These are phyloP conservation scores for Anas platyrhynchos DNA, from an alignment of 2,113 vertebrate species.

Conservation along the genomic window DNA sequence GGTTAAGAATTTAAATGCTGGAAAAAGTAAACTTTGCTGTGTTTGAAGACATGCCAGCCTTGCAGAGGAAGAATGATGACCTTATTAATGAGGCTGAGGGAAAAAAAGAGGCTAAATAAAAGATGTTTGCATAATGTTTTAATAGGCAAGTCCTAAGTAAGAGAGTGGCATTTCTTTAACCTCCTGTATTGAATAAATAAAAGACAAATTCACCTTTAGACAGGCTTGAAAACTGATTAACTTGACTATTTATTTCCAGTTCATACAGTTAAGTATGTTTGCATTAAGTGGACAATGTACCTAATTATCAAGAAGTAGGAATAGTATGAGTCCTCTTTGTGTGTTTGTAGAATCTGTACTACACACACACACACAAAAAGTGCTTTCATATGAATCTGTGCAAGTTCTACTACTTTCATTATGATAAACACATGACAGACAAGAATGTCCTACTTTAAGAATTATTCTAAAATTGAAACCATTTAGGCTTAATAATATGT, in stretches of 20 bases:
- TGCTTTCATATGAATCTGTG: rapidly evolving
- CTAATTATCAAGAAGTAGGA: background rate
- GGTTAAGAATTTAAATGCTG: background rate
- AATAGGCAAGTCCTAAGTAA: background rate
- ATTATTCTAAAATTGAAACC: background rate
- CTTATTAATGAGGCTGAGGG: background rate
- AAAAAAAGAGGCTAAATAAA: background rate
- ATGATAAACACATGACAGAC: background rate
- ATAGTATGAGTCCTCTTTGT: background rate
- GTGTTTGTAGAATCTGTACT: background rate
- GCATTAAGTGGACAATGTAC: background rate
- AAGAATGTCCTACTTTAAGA: background rate
- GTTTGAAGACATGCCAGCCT: background rate
- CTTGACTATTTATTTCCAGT: conserved; percentile 18
- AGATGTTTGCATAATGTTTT: conserved; percentile 21
- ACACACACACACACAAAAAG: background rate
- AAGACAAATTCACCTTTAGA: background rate
- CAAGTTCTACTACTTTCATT: background rate
- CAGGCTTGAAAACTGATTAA: conserved; percentile 12
- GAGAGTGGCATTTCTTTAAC: background rate
- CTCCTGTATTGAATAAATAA: background rate
- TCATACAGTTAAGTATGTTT: background rate
- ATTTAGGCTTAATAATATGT: background rate
- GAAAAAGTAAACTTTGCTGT: background rate
- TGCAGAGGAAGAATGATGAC: background rate